phyloP scores from a whole-genome alignment of 2,888 invertebrate species.

The Philaethria dido region DNA sequence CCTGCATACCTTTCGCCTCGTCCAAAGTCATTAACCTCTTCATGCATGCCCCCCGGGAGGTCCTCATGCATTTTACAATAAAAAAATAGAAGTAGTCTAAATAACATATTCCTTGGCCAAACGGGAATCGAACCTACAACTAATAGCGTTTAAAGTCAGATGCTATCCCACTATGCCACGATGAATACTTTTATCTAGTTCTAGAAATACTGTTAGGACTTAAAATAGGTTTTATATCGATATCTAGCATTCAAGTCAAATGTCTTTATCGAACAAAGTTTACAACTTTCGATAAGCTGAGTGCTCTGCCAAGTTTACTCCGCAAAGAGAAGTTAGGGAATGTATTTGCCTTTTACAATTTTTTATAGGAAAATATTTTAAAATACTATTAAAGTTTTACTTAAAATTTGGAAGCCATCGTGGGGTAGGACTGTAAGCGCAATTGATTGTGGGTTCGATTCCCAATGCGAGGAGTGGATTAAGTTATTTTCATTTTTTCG shows the following conservation, averaged over 20 bases:
- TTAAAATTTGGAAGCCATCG: too few relatives aligned
- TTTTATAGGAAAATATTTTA: background rate
- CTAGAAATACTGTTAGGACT: background rate
- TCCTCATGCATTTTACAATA: too few relatives aligned
- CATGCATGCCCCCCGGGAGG: too few relatives aligned
- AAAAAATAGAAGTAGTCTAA: too few relatives aligned
- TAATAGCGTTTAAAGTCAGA: background rate
- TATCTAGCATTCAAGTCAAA: background rate
- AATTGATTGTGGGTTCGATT: too few relatives aligned
- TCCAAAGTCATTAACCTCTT: too few relatives aligned
- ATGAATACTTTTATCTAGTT: background rate
- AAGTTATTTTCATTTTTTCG: too few relatives aligned
- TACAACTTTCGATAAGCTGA: conserved; percentile 5
- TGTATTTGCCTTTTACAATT: background rate
- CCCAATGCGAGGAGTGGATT: too few relatives aligned
- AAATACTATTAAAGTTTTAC: background rate
- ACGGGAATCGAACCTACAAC: background rate
- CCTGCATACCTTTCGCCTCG: too few relatives aligned
- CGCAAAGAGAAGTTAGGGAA: background rate
- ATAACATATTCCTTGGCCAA: too few relatives aligned
- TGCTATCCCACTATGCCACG: background rate
- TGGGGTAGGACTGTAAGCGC: too few relatives aligned
- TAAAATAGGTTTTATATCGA: background rate
- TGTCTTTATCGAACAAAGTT: conserved; percentile 11
- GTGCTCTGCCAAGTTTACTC: conserved; percentile 12